Evolutionary conservation across 2,797 vertebrate genomes (phyloP).

Genomic region (Sphenodon punctatus): DNA sequence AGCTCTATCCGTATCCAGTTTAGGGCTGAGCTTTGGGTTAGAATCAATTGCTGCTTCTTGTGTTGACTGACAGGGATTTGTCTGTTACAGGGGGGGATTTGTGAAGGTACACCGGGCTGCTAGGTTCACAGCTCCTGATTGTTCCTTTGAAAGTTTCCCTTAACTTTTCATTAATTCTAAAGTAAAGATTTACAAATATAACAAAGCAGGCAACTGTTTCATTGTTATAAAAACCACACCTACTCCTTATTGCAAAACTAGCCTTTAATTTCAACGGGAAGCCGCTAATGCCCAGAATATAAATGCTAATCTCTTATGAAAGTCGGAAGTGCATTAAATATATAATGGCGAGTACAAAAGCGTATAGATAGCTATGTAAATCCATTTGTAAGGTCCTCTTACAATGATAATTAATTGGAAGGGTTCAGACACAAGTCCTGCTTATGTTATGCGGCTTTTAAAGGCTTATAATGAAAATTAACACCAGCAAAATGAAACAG

Average conservation of each 20-base stretch:
- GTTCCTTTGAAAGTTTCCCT: not conserved
- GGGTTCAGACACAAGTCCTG: no score
- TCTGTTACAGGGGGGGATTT: not conserved
- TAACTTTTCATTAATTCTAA: not conserved
- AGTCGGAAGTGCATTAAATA: not conserved
- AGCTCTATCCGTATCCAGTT: not conserved
- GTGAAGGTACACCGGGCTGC: not conserved
- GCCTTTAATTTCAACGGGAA: not conserved
- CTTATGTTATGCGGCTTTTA: not conserved
- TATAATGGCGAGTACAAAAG: no score
- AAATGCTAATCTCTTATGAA: not conserved
- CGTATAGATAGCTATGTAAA: no score
- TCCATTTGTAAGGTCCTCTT: no score
- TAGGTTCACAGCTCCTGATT: not conserved
- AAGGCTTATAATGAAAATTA: not conserved
- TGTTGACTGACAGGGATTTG: conserved; percentile 1
- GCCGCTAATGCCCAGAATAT: not conserved
- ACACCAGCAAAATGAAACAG: not conserved
- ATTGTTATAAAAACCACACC: not conserved
- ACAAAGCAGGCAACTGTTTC: not conserved
- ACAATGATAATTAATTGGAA: no score
- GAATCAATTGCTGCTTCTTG: conserved; percentile 19
- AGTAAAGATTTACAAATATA: not conserved
- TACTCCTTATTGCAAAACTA: not conserved
- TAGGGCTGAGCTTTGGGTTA: not conserved